Evolutionary conservation across 1,140 invertebrate species (phyloP).

Genomic region (Myzus persicae): DNA sequence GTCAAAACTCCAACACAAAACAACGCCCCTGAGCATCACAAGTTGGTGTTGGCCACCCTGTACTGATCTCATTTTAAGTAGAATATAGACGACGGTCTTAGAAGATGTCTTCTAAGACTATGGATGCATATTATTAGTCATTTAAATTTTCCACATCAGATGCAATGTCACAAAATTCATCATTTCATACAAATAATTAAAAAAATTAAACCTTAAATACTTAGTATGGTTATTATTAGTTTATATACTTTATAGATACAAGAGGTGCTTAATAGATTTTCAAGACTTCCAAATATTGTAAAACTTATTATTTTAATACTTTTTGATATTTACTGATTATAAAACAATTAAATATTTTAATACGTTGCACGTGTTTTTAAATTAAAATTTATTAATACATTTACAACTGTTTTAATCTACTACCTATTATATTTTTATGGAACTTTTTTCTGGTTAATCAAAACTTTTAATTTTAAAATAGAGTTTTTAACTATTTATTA

Average conservation of each 20-base stretch:
- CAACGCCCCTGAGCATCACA: background rate
- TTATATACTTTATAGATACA: background rate
- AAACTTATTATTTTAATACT: background rate
- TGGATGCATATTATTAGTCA: background rate
- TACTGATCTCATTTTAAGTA: background rate
- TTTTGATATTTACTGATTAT: background rate
- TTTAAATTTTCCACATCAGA: background rate
- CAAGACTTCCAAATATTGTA: background rate
- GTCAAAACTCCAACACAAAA: background rate
- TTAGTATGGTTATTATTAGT: background rate
- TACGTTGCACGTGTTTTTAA: background rate
- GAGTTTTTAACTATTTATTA: background rate
- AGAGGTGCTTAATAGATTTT: background rate
- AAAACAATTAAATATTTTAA: background rate
- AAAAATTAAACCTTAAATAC: background rate
- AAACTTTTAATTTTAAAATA: background rate
- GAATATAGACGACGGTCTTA: no score
- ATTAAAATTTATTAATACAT: background rate
- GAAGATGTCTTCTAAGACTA: no score
- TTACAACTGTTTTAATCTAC: background rate
- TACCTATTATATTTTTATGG: background rate
- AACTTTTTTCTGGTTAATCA: background rate
- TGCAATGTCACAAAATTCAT: background rate
- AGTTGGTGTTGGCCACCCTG: background rate
- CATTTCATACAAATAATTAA: background rate